Conservation (phyloP, 2,113 vertebrate genomes). For the Rhinoderma darwinii region DNA sequence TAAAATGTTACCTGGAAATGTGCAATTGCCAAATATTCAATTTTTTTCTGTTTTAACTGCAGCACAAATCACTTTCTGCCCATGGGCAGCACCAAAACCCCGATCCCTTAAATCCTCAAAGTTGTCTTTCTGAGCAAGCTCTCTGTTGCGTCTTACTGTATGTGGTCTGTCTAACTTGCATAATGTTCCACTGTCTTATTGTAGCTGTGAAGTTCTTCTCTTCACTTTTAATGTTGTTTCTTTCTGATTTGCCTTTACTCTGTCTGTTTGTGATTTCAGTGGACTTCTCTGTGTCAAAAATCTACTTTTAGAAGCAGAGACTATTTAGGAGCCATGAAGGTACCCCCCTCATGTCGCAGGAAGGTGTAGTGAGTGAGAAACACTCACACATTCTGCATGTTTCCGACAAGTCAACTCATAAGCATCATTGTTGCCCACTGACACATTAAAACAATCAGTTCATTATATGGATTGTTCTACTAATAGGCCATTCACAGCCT, state of each 20-base stretch:
- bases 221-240: slow-evolving; percentile 61
- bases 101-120: not conserved
- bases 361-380: slow-evolving; percentile 84
- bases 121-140: slow-evolving; percentile 17
- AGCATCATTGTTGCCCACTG: slow-evolving; percentile 64
- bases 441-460: slow-evolving; percentile 67
- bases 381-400: slow-evolving; percentile 88
- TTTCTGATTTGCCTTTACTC: slow-evolving; percentile 73
- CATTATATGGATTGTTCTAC: slow-evolving; percentile 61
- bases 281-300: slow-evolving; percentile 87
- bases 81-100: not conserved
- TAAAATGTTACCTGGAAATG: slow-evolving; percentile 38
- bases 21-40: slow-evolving; percentile 23
- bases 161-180: slow-evolving; percentile 60
- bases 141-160: slow-evolving; percentile 47
- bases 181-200: slow-evolving; percentile 60
- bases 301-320: slow-evolving; percentile 88
- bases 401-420: slow-evolving; percentile 63
- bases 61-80: not conserved
- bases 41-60: slow-evolving; percentile 2
- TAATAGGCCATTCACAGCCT: slow-evolving; percentile 63
- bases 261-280: slow-evolving; percentile 98
- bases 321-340: slow-evolving; percentile 87
- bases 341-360: slow-evolving; percentile 81
- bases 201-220: slow-evolving; percentile 65